Base-by-base conservation (phyloP, 2,797 vertebrate species). In the Novumbra hubbsi region DNA sequence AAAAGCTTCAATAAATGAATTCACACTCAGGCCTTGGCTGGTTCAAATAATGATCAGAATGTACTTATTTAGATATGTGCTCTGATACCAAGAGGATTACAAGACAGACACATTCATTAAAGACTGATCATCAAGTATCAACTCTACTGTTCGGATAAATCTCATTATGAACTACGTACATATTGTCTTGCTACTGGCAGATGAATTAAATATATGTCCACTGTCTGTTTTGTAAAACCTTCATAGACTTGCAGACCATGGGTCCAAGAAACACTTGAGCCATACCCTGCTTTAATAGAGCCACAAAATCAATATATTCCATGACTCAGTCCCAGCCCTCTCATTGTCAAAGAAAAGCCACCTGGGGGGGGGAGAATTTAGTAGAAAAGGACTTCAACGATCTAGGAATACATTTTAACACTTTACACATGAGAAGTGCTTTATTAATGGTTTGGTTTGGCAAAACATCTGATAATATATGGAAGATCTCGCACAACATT, bases 51-150 rank as follows among this genome's bases (percentile, higher is more conserved):
- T 78, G 4, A 3, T 74, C 75, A 80, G 77, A 74, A 78, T 82
- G 72, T 76, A 76, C 34, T 70, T 83, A 77, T 82, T 73, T 70
- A 83, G 80, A 87, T 87, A 84, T 78, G 75, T 86, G 81, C 19
- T 57, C 81, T 78, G 90, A 88, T 89, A 82, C 86, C 2, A 34
- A 72, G 74, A 78, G 81, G 80, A 86, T 87, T 87, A 80, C 83
- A 80, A 68, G 78, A 81, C 81, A 78, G 74, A n/a, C 15, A 17
- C 6, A 32, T 32, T 12, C 79, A 85, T 81, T 86, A 81, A 88
- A 88, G 50, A 55, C 71, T 74, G 69, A 19, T 52, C 60, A 32
- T 82, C 76, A 76, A 73, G 78, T 77, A 78, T 73, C 65, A 81
- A 85, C 79, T 78, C 76, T 81, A 21, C 52, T 48, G 73, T 79